Base-by-base conservation (phyloP, 2,113 vertebrate genomes). In the Gambusia affinis region DNA sequence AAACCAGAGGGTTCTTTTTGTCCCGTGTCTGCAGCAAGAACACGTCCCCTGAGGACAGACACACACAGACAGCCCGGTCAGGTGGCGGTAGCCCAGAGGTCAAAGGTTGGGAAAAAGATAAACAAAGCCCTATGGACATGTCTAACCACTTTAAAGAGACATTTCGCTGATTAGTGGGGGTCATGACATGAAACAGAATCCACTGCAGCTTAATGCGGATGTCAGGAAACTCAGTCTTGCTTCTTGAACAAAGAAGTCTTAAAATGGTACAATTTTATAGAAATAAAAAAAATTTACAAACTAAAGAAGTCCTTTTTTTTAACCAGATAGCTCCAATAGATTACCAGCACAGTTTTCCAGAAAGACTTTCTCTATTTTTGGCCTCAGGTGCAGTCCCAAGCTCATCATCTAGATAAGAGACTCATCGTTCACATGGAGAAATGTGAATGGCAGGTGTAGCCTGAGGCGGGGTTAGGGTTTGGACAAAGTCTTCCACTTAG, bases 1-100 rank as follows among this genome's bases (percentile, higher is more conserved):
- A 99, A 82, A 99, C 94, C 82, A 99, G 93, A 0, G 97, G 97
- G 81, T 96, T 97, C 84, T 96, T 97, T 78, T 94, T 95, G 94
- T 99, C 98, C 74, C 94, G 91, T 0, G 97, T 97, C 85, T 97
- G 95, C 84, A 99, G 90, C 89, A 99, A 91, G 82, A 98, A 99
- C 64, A 98, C 96, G 0, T 99, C 97, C 64, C 96, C 98, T 99
- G 93, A 85, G 81, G 87, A 82, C 37, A 10, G 39, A 88, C 37
- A 82, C 76, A 73, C 81, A 85, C 65, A 82, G 29, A 67, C 75
- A 79, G 54, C n/a, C n/a, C 81, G 87, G 80, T 91, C 81, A 92
- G 80, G 84, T 76, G 83, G 84, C 73, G 42, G 73, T 42, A 68
- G 54, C 64, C 60, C 57, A 82, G 72, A 69, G 83, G 88, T 91